Evolutionary conservation across 2,797 vertebrate species (phyloP).

Genomic region (Poeciliopsis gracilis): DNA sequence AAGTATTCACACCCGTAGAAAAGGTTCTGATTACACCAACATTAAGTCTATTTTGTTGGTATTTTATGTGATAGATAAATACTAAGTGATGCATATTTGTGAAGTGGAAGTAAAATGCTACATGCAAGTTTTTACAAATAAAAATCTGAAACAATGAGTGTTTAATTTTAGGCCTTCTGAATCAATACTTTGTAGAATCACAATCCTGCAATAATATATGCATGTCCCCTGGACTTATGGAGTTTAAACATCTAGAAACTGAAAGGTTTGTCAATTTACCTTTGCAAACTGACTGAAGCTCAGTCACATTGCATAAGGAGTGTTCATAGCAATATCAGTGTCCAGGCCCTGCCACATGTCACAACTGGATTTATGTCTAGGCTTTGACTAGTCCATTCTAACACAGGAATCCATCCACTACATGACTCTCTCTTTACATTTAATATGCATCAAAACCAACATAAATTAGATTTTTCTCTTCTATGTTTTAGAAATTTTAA

Average conservation of each 20-base stretch:
- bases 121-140: not conserved
- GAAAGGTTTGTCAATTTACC: not conserved
- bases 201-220: not conserved
- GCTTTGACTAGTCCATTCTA: not conserved
- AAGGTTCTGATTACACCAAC: not conserved
- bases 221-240: not conserved
- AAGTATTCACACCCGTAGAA: not conserved
- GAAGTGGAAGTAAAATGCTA: not conserved
- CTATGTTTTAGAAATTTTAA: slow-evolving; percentile 19
- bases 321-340: not conserved
- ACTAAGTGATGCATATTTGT: not conserved
- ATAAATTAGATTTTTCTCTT: not conserved
- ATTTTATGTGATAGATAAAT: not conserved
- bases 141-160: not conserved
- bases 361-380: not conserved
- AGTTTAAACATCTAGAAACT: not conserved
- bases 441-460: not conserved
- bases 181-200: not conserved
- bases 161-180: not conserved
- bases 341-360: not conserved
- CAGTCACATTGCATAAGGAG: not conserved
- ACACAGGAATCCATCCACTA: not conserved
- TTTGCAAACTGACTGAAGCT: not conserved
- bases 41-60: not conserved
- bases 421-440: not conserved